A percentile compares a stretch with the other conserved stretches of the same genome.
Evolutionary conservation across 2,113 vertebrate species (phyloP).

Genomic region (Conger conger): DNA sequence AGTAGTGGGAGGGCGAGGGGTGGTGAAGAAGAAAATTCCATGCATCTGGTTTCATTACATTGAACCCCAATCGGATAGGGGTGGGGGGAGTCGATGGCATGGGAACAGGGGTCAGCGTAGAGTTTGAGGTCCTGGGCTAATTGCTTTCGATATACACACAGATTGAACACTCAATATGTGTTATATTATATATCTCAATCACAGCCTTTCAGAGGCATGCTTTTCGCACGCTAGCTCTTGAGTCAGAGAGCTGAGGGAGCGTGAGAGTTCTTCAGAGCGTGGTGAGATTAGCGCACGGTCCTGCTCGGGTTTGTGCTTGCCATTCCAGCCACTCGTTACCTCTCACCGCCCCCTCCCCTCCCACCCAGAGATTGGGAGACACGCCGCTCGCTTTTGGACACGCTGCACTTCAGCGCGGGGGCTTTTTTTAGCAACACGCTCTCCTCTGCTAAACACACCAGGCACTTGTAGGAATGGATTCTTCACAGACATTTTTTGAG

Average conservation of each 20-base stretch:
- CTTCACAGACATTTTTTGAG: too few species aligned
- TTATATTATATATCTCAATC: constrained; percentile 40
- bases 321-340: constrained; percentile 61
- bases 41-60: neutral
- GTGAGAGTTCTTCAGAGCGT: constrained; percentile 44
- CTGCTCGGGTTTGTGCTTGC: constrained; percentile 50
- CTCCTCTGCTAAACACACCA: constrained; percentile 14
- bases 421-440: neutral
- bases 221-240: constrained; percentile 53
- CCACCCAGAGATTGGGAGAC: constrained; percentile 44
- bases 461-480: neutral
- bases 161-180: neutral
- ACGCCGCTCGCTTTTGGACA: constrained; percentile 48
- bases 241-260: constrained; percentile 51
- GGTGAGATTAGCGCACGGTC: constrained; percentile 57
- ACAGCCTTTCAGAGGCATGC: constrained; percentile 38
- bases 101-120: neutral
- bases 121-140: neutral
- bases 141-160: neutral
- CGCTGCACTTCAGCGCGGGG: constrained; percentile 8
- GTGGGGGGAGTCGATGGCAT: neutral
- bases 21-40: too few species aligned
- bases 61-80: neutral
- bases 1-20: too few species aligned
- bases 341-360: constrained; percentile 38